These are phyloP conservation scores for Paramuricea clavata DNA, from an alignment of 92 coral and sea anemone species.

Conservation along the genomic window DNA sequence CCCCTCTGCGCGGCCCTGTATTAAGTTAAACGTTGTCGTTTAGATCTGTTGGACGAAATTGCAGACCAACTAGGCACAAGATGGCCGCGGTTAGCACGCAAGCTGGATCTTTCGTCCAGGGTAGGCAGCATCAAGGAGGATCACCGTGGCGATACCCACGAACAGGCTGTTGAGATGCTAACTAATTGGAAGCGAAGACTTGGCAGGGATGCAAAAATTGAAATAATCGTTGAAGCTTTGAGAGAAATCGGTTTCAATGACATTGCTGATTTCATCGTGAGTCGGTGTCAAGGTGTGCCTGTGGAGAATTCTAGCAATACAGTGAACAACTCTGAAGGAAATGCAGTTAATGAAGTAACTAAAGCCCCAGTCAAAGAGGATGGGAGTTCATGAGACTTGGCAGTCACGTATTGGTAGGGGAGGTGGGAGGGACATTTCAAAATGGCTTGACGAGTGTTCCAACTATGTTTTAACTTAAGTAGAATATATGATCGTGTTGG, in stretches of 20 bases:
- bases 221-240: slow-evolving; percentile 54
- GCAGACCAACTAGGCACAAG: slow-evolving; percentile 48
- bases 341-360: too few species aligned
- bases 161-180: slow-evolving; percentile 72
- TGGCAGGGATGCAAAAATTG: slow-evolving; percentile 61
- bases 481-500: too few species aligned
- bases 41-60: slow-evolving; percentile 60
- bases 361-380: too few species aligned
- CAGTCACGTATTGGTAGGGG: too few species aligned
- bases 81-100: slow-evolving; percentile 62
- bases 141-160: slow-evolving; percentile 33
- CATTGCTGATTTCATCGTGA: slow-evolving; percentile 38
- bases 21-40: too few species aligned
- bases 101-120: slow-evolving; percentile 52
- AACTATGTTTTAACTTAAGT: too few species aligned
- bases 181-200: slow-evolving; percentile 58
- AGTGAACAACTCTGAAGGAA: too few species aligned
- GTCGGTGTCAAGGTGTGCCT: background rate
- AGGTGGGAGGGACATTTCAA: too few species aligned
- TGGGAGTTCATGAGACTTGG: too few species aligned
- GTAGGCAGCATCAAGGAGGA: slow-evolving; percentile 57
- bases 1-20: too few species aligned
- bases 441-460: too few species aligned
- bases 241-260: slow-evolving; percentile 44
- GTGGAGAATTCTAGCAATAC: too few species aligned